Base-by-base conservation (phyloP, 2,113 vertebrate genomes). In the Dendropsophus ebraccatus region DNA sequence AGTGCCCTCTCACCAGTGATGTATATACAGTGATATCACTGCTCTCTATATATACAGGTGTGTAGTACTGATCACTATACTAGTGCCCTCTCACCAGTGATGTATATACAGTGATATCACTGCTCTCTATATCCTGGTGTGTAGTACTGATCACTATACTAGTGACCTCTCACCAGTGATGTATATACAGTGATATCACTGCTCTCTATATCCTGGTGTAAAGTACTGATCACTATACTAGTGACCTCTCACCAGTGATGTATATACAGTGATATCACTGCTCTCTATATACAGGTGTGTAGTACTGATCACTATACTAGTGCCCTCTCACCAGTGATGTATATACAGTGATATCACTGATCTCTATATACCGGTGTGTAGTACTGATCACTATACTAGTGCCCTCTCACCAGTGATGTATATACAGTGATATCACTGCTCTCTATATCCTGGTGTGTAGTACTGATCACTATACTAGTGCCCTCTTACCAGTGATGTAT, bases 301-400 rank as follows among this genome's bases (percentile, higher is more conserved):
- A 67, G 28, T 30, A 4, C 25, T 32, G 28, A 67, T 67, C 62
- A 67, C 5, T 67, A 14, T 67, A n/a, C n/a, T n/a, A 30, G 41
- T 41, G 41, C 3, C 41, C 8, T 17, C 32, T 35, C 21, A 41
- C 41, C 41, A 41, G 41, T 41, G 7, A 60, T 60, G 69, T 73
- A 45, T 73, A 73, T 73, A 73, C 21, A 73, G 69, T 73, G 37
- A 73, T 73, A 73, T 73, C 69, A 25, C 58, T 12, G 58, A 2
- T 19, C 50, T 19, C 50, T 69, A 35, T 74, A 35, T 47, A 9
- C 72, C 5, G 23, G 41, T 25, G 72, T 74, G 45, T 74, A 74
- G 23, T n/a, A 41, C 72, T 12, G 8, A 74, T 74, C 45, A 28
- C 14, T 75, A 14, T 28, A n/a, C n/a, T n/a, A 75, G 21, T 75